Base-by-base conservation (phyloP, 2,797 vertebrate species). In the Malurus splendens region DNA sequence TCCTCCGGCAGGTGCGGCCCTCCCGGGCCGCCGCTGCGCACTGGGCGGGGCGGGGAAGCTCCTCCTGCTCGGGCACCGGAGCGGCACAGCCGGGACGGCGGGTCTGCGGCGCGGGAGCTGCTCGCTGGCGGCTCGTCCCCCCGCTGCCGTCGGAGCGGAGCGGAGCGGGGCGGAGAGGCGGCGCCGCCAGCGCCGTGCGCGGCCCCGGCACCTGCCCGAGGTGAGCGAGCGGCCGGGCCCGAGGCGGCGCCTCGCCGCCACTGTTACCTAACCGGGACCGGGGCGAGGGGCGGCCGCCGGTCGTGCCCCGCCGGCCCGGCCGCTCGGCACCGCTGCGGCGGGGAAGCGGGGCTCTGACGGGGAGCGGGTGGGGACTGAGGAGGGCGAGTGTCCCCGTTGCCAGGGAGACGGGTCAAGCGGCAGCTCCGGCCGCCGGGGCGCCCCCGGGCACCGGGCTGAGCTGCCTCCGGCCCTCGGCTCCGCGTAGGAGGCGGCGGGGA, bases 31-130 rank as follows among this genome's bases (percentile, higher is more conserved):
- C 71, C 45, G 44, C 76, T 70, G 87, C 90, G 90, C 90, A 50
- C 83, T 82, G 92, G 92, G 92, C 84, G 62, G 81, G 83, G 82
- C 66, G 57, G 77, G 45, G n/a, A 81, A 84, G 86, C 93, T 91
- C 93, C 93, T 90, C 93, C 93, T 23, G 93, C 73, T 76, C 44
- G 12, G 56, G 56, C 68, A 91, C 27, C 62, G 68, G 81, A 50
- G 72, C 44, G 6, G 47, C 68, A n/a, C 73, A 61, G 81, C 52
- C 44, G 73, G 82, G 32, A 70, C 62, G 67, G 75, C 25, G 67
- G 45, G 6, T 38, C 19, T 39, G 52, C 22, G 57, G 25, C 1
- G 74, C 7, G 25, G 60, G 18, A 33, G 81, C 44, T 50, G 14
- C 16, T 28, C 9, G 7, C 1, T 30, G 8, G 74, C 15, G 17